Evolutionary conservation across 2,113 vertebrate genomes (phyloP), one percentile per base, ranked within the genome.

Genomic region (Burhinus oedicnemus): DNA sequence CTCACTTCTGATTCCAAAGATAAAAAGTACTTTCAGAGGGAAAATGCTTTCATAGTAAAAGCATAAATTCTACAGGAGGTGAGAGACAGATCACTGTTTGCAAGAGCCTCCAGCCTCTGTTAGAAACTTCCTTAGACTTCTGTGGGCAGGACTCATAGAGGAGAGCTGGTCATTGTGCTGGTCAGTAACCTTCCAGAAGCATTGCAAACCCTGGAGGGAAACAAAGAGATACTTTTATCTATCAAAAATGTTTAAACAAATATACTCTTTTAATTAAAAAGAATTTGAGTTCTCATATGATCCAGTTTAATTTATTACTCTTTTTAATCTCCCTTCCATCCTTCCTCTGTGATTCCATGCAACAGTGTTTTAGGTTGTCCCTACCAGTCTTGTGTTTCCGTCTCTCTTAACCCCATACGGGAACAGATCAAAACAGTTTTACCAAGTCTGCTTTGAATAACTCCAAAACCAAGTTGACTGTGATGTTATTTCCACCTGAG

Each of bases 1-100:
- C 87, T 91, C 60, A 19, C 81, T 88, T 82, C 83, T 95, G 94
- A 96, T 95, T 83, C 22, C 42, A 68, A 38, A 92, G 94, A 95
- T 79, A 15, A 96, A 94, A 70, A 42, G 75, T 64, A 27, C 30
- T 90, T 96, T 91, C 44, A 95, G 92, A 74, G 52, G 18, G 27
- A 82, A 90, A 91, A 55, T 89, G 68, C 82, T 96, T 96, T 94
- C 57, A n/a, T 68, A 76, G 81, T 75, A 55, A 78, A 80, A 85
- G 47, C 49, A 69, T 25, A 92, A 96, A 90, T 92, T 72, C 80
- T 83, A 13, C 22, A 66, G 77, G 71, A 87, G 87, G 69, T 83
- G 76, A 85, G 82, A 72, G 36, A 11, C 38, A 44, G 17, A 85
- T 32, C 74, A 1, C 27, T 72, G 75, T 44, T 74, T 65, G 19